Evolutionary conservation across 2,888 invertebrate genomes (phyloP), one percentile per base, ranked within the genome.

Genomic region (Petrolisthes cinctipes): DNA sequence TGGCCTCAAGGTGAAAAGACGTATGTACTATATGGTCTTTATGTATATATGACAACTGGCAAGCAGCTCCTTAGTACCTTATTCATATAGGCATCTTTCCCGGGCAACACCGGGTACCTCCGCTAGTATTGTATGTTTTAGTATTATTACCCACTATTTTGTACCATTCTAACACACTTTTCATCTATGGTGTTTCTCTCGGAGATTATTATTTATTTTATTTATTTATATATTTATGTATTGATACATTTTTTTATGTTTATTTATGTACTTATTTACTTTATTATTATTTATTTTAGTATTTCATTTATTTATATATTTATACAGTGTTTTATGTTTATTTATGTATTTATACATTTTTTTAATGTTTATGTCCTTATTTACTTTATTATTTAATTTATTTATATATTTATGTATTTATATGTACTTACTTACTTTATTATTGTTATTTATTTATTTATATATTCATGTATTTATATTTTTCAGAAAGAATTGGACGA

Each of bases 401-500:
- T 51, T 23, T 51, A 78, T 11, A n/a, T 37, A 9, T 17, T 61
- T 61, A 11, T 61, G 1, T 11, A 11, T 17, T 11, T 61, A 11
- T 61, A 1, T 1, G 6, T 61, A 11, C 9, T 2, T 61, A 11
- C 3, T 9, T 9, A 9, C 17, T 61, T 17, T 61, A 11, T 9
- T 9, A 11, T 61, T 17, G 9, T 1, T 61, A 9, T 17, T 61
- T 61, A 11, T 61, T 61, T 11, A 11, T 17, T 11, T 61, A 11
- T 61, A 1, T 1, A 2, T 61, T 61, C 54, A 6, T 17, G 20
- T 68, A 14, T 61, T 56, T 73, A 6, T 56, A 79, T 68, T 4
- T 90, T 87, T 5, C 89, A 89, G 89, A 87, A 89, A 83, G 89
- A 90, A 57, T 86, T 90, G 5, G 90, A 91, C 75, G 88, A 91